Conservation (phyloP, 1,140 invertebrate species). For the Holotrichia oblita region DNA sequence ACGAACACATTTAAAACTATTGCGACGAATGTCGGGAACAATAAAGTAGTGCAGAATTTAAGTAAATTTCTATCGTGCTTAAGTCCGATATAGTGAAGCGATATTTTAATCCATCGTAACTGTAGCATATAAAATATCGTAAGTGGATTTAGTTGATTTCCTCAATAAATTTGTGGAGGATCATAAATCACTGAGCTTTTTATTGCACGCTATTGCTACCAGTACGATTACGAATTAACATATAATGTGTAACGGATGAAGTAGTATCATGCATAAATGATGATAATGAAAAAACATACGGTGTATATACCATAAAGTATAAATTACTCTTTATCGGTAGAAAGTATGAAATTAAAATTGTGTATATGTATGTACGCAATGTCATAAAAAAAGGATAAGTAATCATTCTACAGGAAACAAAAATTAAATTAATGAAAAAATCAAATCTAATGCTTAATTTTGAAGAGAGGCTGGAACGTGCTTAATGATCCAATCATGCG, state of each 20-base stretch:
- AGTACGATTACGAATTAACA: background rate
- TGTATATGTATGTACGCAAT: too few relatives aligned
- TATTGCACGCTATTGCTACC: background rate
- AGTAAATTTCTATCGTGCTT: slow-evolving; percentile 13
- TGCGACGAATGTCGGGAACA: background rate
- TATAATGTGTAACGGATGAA: background rate
- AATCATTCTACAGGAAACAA: too few relatives aligned
- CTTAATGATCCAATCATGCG: too few relatives aligned
- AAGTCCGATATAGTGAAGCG: background rate
- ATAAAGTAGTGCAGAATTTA: background rate
- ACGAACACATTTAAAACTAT: background rate
- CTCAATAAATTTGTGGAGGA: background rate
- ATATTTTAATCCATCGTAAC: background rate
- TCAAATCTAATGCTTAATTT: too few relatives aligned
- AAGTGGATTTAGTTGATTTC: slow-evolving; percentile 5
- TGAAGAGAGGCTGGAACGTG: too few relatives aligned
- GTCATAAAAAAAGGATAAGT: too few relatives aligned
- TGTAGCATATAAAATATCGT: background rate
- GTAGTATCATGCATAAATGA: background rate
- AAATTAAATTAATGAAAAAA: too few relatives aligned
- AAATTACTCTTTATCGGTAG: too few relatives aligned
- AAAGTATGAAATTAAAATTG: too few relatives aligned
- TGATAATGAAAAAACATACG: background rate
- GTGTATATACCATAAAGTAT: background rate
- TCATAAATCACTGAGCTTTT: background rate